phyloP scores from a whole-genome alignment of 2,888 invertebrate genomes.

The Nasonia oneida region DNA sequence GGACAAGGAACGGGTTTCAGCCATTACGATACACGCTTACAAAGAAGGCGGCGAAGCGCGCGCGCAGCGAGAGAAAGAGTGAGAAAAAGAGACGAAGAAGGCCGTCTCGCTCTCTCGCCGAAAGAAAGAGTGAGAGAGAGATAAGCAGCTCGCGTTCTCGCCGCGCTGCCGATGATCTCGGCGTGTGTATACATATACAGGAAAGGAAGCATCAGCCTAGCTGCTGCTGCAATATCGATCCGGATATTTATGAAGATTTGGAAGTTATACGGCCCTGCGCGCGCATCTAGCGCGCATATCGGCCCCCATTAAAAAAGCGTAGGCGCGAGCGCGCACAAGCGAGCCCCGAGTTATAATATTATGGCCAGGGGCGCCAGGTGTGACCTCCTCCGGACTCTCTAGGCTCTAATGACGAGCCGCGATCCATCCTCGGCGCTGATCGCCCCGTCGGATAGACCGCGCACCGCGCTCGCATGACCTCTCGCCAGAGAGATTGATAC shows the following conservation, averaged over 20 bases:
- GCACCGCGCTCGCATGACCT: background rate
- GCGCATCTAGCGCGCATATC: constrained; percentile 70
- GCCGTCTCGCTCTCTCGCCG: background rate
- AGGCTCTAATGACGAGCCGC: constrained; percentile 67
- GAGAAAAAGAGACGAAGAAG: constrained; percentile 3
- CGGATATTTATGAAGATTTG: constrained; percentile 76
- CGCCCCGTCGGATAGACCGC: constrained; percentile 65
- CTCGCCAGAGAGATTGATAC: constrained; percentile 70
- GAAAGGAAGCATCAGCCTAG: constrained; percentile 19
- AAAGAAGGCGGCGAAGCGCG: constrained; percentile 12
- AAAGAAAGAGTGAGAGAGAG: background rate
- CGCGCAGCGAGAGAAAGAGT: background rate
- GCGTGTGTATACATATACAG: constrained; percentile 9
- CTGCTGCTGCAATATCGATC: constrained; percentile 64
- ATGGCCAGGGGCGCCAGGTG: constrained; percentile 72
- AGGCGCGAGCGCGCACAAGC: constrained; percentile 46
- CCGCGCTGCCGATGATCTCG: constrained; percentile 38
- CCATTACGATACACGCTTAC: constrained; percentile 34
- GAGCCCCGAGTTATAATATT: constrained; percentile 61
- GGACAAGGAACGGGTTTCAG: constrained; percentile 60
- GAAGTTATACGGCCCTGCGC: constrained; percentile 65
- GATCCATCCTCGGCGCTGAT: constrained; percentile 65
- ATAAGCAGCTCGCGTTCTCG: constrained; percentile 36
- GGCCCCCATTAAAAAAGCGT: constrained; percentile 56
- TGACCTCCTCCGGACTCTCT: constrained; percentile 67